Base-by-base conservation (phyloP, 2,797 vertebrate species). In the Decapterus maruadsi region DNA sequence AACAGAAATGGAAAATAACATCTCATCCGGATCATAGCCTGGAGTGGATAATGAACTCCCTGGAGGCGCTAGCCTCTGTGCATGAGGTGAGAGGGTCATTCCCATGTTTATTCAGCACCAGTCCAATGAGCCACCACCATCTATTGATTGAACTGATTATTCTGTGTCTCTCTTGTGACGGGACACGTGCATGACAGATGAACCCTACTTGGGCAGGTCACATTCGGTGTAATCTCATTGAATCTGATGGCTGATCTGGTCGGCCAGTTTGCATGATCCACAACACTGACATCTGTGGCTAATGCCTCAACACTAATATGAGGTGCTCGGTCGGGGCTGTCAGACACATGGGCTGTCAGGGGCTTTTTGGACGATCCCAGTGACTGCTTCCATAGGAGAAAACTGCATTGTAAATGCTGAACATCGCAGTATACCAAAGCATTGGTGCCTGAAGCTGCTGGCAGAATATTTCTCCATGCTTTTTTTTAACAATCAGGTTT, bases 101-200 rank as follows among this genome's bases (percentile, higher is more conserved):
- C 90, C 92, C 90, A 95, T 95, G 94, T 95, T 95, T 95, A 95
- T 95, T 95, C 91, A 94, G 90, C 70, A 88, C 68, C 57, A 75
- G 78, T 82, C 88, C 87, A 82, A 91, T 80, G 84, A 92, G 89
- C 87, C 78, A 80, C 87, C 78, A 69, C 74, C 87, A 78, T 84
- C 88, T 94, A 96, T 95, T 94, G 94, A 94, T 94, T 82, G 72
- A 83, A 92, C 93, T 92, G 94, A 95, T 95, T 95, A 95, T 94
- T 94, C 91, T 86, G 78, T 86, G 93, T 93, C 90, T 93, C 88
- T 93, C 86, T 82, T 74, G 89, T 90, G 91, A 94, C 90, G 73
- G 92, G 90, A 83, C 88, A 85, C 87, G 80, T 83, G 86, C 80
- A 80, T 94, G 94, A 94, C 94, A 93, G 91, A 92, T 92, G 92